phyloP scores from a whole-genome alignment of 2,113 vertebrate species.

The Dolichotis patagonum region DNA sequence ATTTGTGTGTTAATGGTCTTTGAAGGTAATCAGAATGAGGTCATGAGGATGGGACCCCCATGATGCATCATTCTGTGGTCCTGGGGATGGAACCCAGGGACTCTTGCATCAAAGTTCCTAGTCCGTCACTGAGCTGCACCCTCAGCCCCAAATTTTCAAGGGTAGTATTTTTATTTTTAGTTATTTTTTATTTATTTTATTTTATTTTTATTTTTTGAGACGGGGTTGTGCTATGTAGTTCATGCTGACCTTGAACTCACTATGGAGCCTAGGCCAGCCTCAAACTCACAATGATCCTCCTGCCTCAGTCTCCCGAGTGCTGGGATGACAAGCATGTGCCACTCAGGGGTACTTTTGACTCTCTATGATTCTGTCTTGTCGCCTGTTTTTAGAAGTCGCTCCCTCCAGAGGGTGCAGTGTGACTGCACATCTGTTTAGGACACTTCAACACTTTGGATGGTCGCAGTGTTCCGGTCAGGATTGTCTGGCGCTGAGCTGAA shows the following conservation, averaged over 20 bases:
- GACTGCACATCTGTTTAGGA: constrained; percentile 43
- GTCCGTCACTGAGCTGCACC: not conserved
- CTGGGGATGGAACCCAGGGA: not conserved
- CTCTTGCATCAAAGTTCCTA: not conserved
- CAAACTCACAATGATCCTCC: not conserved
- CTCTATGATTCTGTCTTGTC: not conserved
- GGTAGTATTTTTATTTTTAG: not conserved
- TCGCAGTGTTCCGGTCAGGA: not conserved
- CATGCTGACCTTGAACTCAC: not conserved
- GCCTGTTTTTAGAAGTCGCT: constrained; percentile 50
- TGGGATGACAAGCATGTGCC: not conserved
- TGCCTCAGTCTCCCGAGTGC: not conserved
- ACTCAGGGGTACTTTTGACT: not conserved
- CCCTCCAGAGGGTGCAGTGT: constrained; percentile 69
- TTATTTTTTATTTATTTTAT: too few relatives aligned
- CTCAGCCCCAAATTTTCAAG: not conserved
- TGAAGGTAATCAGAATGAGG: not conserved
- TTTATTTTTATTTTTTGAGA: not conserved
- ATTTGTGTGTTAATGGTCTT: not conserved
- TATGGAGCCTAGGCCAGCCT: not conserved
- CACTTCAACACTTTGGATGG: not conserved
- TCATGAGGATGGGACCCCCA: not conserved
- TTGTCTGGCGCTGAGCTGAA: not conserved
- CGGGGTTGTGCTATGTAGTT: not conserved
- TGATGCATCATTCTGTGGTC: not conserved